phyloP scores from a whole-genome alignment of 2,797 vertebrate genomes.

The Aldrovandia affinis region DNA sequence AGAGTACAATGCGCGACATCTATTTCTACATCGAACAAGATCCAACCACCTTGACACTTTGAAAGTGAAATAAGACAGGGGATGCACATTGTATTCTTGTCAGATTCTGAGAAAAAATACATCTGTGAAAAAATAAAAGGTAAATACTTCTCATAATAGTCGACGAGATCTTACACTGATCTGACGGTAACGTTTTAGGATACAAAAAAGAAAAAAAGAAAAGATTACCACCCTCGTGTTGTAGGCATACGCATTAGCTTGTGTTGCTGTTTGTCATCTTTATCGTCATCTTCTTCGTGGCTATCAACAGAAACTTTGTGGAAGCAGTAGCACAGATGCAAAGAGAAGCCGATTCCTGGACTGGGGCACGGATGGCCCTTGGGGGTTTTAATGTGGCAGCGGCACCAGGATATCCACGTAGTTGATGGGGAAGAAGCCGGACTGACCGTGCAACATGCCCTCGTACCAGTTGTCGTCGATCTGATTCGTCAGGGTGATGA shows the following conservation, averaged over 20 bases:
- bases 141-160: conserved; percentile 2
- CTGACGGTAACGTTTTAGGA: conserved; percentile 24
- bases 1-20: not conserved
- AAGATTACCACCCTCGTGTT: not conserved
- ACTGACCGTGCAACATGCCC: conserved; percentile 83
- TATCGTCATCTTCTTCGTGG: conserved; percentile 33
- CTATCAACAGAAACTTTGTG: conserved; percentile 22
- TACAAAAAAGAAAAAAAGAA: conserved; percentile 1
- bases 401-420: conserved; percentile 83
- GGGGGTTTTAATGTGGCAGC: conserved; percentile 73
- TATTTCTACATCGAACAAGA: conserved; percentile 10
- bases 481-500: conserved; percentile 84
- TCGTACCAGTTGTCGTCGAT: conserved; percentile 88
- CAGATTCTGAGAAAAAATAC: conserved; percentile 10
- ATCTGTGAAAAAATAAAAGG: conserved; percentile 9
- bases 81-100: not conserved
- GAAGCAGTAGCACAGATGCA: conserved; percentile 48
- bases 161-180: conserved; percentile 16
- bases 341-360: not conserved
- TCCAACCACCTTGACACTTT: conserved; percentile 19
- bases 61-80: not conserved
- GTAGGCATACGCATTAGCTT: not conserved
- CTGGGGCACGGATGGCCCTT: not conserved
- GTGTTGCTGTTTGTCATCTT: conserved; percentile 24
- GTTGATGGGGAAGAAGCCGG: conserved; percentile 84